phyloP scores from a whole-genome alignment of 2,113 vertebrate species.

The Chloropsis cyanopogon region DNA sequence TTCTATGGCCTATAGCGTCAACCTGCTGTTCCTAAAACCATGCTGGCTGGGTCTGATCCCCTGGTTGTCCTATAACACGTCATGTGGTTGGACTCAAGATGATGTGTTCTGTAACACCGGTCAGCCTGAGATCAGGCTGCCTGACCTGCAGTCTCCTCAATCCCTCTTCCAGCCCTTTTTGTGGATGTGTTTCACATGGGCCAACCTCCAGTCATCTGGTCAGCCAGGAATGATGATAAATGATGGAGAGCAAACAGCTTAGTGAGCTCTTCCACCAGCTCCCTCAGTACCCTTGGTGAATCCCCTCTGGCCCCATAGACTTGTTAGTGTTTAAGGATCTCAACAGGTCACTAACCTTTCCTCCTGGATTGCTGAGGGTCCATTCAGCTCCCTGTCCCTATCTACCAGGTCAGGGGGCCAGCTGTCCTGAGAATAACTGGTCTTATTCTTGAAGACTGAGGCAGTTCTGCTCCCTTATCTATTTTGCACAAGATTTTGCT shows the following conservation, averaged over 20 bases:
- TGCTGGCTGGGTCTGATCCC: background rate
- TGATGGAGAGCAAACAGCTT: background rate
- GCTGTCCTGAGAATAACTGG: background rate
- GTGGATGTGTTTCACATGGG: background rate
- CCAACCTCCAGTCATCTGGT: background rate
- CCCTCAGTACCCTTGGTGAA: background rate
- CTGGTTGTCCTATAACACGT: background rate
- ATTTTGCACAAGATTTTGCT: background rate
- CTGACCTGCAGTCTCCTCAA: background rate
- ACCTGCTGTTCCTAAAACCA: background rate
- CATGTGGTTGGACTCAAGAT: background rate
- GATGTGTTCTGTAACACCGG: too few relatives aligned
- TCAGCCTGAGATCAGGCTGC: background rate
- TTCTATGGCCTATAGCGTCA: too few relatives aligned
- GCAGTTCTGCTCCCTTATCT: background rate
- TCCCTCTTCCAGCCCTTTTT: background rate
- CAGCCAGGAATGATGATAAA: background rate
- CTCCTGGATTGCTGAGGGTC: background rate
- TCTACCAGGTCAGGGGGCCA: background rate
- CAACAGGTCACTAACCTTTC: background rate
- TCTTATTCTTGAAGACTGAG: background rate
- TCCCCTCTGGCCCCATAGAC: rapidly evolving
- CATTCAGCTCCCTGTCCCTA: background rate
- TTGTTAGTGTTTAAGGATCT: background rate
- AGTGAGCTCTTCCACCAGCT: background rate